phyloP scores from a whole-genome alignment of 2,797 vertebrate genomes.

The Galago senegalensis region DNA sequence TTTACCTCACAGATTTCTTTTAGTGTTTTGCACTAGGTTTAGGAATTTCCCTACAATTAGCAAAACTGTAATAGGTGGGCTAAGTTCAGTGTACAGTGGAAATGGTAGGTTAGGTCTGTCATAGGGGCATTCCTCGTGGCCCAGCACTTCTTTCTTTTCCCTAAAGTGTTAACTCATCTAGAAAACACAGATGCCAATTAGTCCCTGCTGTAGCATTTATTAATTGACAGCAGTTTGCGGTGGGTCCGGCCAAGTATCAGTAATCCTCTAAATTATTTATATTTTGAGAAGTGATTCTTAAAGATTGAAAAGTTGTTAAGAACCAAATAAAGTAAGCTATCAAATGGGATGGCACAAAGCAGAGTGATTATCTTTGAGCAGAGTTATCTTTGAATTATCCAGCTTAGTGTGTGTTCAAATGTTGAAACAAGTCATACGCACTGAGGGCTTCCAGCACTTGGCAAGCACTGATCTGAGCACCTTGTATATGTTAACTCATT shows the following conservation, averaged over 20 bases:
- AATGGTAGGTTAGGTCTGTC: background rate
- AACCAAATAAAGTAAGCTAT: constrained; percentile 22
- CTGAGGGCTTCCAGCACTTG: background rate
- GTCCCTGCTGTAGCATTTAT: background rate
- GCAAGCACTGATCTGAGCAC: background rate
- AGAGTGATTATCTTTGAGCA: background rate
- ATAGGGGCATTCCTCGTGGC: background rate
- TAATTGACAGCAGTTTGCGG: background rate
- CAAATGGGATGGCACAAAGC: background rate
- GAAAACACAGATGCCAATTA: background rate
- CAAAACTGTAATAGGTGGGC: background rate
- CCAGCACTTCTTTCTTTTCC: background rate
- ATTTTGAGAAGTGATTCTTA: constrained; percentile 35
- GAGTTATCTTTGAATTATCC: background rate
- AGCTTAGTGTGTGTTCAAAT: background rate
- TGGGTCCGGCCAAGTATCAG: background rate
- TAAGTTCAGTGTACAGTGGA: background rate
- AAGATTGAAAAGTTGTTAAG: constrained; percentile 5
- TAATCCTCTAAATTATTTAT: background rate
- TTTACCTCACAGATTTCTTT: background rate
- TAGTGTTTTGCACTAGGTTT: background rate
- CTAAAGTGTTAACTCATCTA: background rate
- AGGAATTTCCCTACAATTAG: background rate
- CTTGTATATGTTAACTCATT: background rate
- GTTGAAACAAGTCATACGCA: background rate